Conservation (phyloP, 1,140 invertebrate species). For the Drosophila paulistorum region DNA sequence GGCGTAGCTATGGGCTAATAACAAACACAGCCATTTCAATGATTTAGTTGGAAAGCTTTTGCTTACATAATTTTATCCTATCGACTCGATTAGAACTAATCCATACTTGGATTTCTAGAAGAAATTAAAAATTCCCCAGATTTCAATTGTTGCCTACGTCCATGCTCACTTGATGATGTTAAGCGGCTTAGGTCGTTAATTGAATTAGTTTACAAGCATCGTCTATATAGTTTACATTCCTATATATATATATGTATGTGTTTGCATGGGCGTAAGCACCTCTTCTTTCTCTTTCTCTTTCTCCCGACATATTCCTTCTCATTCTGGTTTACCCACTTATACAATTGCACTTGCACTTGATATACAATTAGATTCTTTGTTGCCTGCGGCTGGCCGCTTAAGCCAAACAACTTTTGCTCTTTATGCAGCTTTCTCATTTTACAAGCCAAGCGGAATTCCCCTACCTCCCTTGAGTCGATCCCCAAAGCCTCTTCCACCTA, state of each 20-base stretch:
- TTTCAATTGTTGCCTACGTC: not conserved
- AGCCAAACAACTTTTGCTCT: constrained; percentile 53
- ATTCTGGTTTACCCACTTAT: constrained; percentile 47
- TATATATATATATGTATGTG: constrained; percentile 1
- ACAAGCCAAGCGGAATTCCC: constrained; percentile 8
- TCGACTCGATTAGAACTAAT: no score
- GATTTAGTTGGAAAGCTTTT: not conserved
- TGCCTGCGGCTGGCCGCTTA: constrained; percentile 39
- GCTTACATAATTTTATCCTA: no score
- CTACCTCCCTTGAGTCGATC: not conserved
- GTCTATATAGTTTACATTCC: constrained; percentile 30
- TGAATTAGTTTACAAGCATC: constrained; percentile 77
- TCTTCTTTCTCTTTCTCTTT: not conserved
- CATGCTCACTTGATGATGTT: constrained; percentile 67
- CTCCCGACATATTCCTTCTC: not conserved
- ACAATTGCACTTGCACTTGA: constrained; percentile 73
- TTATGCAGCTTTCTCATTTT: constrained; percentile 48
- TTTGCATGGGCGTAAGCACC: constrained; percentile 21
- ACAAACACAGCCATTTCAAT: not conserved
- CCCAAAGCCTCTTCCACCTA: not conserved
- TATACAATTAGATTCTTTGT: constrained; percentile 77
- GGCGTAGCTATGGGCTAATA: not conserved
- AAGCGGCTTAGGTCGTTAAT: constrained; percentile 78
- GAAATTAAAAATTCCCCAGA: not conserved
- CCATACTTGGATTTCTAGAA: not conserved